Evolutionary conservation across 2,888 invertebrate genomes (phyloP).

Genomic region (Yponomeuta evonymella): DNA sequence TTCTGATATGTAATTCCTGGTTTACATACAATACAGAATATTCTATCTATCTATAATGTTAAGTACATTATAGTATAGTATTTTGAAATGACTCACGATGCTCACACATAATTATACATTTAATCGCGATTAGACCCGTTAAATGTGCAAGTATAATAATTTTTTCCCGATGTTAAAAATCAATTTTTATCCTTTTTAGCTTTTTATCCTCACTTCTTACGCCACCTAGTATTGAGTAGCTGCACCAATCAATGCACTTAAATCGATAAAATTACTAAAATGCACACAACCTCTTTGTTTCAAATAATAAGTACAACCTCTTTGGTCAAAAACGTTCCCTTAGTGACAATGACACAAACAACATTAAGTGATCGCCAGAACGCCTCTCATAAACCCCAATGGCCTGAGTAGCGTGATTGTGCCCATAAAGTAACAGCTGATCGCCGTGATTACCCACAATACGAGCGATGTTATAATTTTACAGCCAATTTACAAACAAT

Average conservation of each 20-base stretch:
- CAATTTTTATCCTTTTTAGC: no score
- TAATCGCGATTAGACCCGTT: no score
- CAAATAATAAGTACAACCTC: not conserved
- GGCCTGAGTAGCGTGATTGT: constrained; percentile 66
- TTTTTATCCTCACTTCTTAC: constrained; percentile 18
- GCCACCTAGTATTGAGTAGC: constrained; percentile 54
- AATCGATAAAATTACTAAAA: constrained; percentile 20
- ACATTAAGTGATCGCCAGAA: not conserved
- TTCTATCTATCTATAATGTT: no score
- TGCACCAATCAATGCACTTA: constrained; percentile 21
- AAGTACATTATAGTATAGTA: no score
- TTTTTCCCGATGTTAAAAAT: no score
- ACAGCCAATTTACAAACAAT: constrained; percentile 78
- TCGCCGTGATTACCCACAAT: constrained; percentile 68
- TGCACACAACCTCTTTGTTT: not conserved
- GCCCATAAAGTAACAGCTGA: constrained; percentile 72
- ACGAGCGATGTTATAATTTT: constrained; percentile 74
- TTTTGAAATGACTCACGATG: no score
- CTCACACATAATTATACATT: no score
- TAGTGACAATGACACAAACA: not conserved
- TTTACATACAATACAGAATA: no score
- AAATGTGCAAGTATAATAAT: no score
- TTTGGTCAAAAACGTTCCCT: not conserved
- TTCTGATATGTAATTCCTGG: no score
- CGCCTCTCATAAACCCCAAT: constrained; percentile 56